Conservation (phyloP, 2,888 invertebrate genomes). For the Suillia variegata region DNA sequence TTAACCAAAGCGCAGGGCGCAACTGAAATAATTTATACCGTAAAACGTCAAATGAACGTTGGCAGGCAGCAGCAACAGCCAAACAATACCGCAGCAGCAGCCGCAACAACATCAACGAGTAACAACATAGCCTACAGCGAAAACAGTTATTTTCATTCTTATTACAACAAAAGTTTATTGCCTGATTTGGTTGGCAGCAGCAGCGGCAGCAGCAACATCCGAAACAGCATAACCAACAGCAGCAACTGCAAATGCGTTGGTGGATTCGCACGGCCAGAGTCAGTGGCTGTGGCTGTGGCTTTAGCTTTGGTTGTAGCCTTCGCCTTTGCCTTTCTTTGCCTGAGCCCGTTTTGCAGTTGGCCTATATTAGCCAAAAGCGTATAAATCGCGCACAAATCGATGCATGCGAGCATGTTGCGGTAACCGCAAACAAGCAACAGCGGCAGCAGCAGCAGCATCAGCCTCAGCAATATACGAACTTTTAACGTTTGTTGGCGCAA, state of each 20-base stretch:
- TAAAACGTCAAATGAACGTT: neutral
- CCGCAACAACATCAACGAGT: neutral
- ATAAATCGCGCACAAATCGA: neutral
- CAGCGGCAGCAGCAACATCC: neutral
- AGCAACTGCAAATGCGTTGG: conserved; percentile 4
- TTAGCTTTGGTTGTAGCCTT: neutral
- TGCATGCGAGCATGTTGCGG: neutral
- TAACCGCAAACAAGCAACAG: neutral
- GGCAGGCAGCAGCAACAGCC: neutral
- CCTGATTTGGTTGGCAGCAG: neutral
- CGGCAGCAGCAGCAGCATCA: neutral
- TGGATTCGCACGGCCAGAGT: neutral
- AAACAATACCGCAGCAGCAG: neutral
- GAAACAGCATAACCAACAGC: neutral
- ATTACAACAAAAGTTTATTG: conserved; percentile 3
- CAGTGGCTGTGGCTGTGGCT: neutral
- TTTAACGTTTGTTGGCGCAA: conserved; percentile 6
- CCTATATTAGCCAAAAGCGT: neutral
- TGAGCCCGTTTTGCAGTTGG: neutral
- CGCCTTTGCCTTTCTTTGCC: neutral
- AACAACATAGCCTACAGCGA: neutral
- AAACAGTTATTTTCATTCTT: conserved; percentile 6
- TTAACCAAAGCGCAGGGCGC: neutral
- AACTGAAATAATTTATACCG: neutral
- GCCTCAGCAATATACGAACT: neutral